phyloP scores from a whole-genome alignment of 2,888 invertebrate genomes.

The Lepetodrilus schrolli region DNA sequence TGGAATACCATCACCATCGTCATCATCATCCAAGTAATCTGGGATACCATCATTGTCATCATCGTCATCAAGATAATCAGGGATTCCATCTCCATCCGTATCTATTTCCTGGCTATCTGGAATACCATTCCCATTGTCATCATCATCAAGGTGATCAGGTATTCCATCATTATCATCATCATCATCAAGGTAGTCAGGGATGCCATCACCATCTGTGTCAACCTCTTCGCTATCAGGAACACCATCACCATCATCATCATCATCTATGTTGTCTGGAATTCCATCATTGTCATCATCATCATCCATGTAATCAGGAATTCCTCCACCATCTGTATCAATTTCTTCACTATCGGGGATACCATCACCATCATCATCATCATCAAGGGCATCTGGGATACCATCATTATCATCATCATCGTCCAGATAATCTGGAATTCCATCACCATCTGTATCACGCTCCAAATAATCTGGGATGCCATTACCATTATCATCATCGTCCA shows the following conservation, averaged over 20 bases:
- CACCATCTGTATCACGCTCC: constrained; percentile 63
- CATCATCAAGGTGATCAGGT: constrained; percentile 59
- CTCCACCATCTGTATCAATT: constrained; percentile 64
- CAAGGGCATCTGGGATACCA: constrained; percentile 51
- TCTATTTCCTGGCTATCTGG: constrained; percentile 57
- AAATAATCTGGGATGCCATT: constrained; percentile 65
- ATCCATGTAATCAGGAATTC: constrained; percentile 53
- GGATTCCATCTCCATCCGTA: constrained; percentile 59
- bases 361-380: constrained; percentile 63
- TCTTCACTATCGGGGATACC: constrained; percentile 59
- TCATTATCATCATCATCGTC: constrained; percentile 51
- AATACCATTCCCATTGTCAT: constrained; percentile 65
- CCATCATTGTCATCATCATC: constrained; percentile 59
- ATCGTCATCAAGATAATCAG: constrained; percentile 53
- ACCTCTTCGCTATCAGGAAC: constrained; percentile 51
- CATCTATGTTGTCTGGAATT: constrained; percentile 60
- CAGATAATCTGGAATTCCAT: constrained; percentile 56
- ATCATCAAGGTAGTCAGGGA: constrained; percentile 49
- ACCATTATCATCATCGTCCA: constrained; percentile 50
- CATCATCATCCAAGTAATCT: constrained; percentile 59
- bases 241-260: constrained; percentile 64
- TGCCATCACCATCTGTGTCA: constrained; percentile 65
- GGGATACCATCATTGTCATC: constrained; percentile 58
- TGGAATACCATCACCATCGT: constrained; percentile 55
- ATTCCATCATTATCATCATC: constrained; percentile 59